These are phyloP conservation scores for Chauna torquata DNA, from an alignment of 2,113 vertebrate species.

Conservation along the genomic window DNA sequence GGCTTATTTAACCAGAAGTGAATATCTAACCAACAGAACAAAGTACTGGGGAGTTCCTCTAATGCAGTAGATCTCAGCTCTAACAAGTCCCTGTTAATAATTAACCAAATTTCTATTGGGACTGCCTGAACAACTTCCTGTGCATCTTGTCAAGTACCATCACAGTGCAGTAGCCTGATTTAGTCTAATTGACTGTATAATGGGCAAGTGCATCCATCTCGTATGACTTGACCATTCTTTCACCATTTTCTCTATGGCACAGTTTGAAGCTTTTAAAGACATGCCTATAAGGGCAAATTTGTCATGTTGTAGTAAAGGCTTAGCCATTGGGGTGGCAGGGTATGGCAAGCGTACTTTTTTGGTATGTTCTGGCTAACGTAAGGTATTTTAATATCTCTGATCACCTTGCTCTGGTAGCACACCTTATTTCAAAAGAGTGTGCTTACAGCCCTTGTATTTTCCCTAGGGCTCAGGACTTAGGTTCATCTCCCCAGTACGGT, in stretches of 20 bases:
- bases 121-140: constrained; percentile 18
- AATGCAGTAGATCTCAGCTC: neutral
- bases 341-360: neutral
- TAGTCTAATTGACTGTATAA: neutral
- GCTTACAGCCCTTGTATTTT: neutral
- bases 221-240: neutral
- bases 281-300: rapidly evolving
- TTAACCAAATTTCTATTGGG: constrained; percentile 20
- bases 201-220: neutral
- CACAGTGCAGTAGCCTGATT: neutral
- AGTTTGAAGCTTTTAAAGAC: neutral
- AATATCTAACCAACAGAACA: neutral
- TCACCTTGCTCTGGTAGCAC: neutral
- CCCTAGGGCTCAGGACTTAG: neutral
- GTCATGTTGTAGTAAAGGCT: neutral
- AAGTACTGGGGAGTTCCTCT: neutral
- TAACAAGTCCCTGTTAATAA: constrained; percentile 29
- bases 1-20: constrained; percentile 17
- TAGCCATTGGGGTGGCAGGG: rapidly evolving
- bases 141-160: neutral
- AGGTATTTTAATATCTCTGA: neutral
- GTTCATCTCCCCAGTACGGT: neutral
- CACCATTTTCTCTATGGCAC: neutral
- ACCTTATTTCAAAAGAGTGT: neutral
- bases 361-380: neutral